Conservation (phyloP, 1,140 invertebrate species). For the Drosophila suzukii region DNA sequence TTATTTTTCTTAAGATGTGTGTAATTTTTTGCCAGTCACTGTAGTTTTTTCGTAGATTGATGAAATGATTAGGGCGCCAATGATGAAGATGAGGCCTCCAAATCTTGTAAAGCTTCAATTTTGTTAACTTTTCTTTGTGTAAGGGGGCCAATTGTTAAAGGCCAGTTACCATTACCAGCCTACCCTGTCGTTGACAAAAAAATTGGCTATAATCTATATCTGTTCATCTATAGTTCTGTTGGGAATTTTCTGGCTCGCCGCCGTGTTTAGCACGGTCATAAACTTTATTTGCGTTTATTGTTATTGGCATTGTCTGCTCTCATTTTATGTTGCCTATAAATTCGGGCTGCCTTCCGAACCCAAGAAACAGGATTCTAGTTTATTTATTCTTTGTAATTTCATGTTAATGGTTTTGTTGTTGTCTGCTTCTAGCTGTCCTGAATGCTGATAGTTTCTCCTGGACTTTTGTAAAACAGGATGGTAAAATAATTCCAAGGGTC, state of each 20-base stretch:
- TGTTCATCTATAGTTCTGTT: slow-evolving; percentile 30
- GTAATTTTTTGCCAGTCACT: neutral
- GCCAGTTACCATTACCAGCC: slow-evolving; percentile 7
- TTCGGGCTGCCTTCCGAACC: slow-evolving; percentile 40
- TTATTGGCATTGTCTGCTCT: slow-evolving; percentile 78
- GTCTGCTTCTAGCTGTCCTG: slow-evolving; percentile 5
- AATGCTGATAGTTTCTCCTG: slow-evolving; percentile 20
- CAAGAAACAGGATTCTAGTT: slow-evolving; percentile 46
- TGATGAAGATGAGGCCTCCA: slow-evolving; percentile 21
- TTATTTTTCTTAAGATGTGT: neutral
- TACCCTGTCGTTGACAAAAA: slow-evolving; percentile 27
- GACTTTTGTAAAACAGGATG: slow-evolving; percentile 13
- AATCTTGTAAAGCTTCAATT: slow-evolving; percentile 7
- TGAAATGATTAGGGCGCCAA: slow-evolving; percentile 13
- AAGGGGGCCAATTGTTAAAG: slow-evolving; percentile 15
- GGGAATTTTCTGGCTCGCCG: slow-evolving; percentile 7
- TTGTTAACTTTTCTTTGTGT: slow-evolving; percentile 15
- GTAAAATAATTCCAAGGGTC: slow-evolving; percentile 24
- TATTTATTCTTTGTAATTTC: slow-evolving; percentile 73
- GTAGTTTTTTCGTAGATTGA: neutral
- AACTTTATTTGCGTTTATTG: slow-evolving; percentile 81
- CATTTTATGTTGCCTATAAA: slow-evolving; percentile 77
- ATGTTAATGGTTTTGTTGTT: slow-evolving; percentile 68
- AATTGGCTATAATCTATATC: slow-evolving; percentile 39
- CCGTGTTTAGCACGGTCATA: slow-evolving; percentile 72